phyloP scores from a whole-genome alignment of 2,888 invertebrate genomes.

The Chrysotoxum bicinctum region DNA sequence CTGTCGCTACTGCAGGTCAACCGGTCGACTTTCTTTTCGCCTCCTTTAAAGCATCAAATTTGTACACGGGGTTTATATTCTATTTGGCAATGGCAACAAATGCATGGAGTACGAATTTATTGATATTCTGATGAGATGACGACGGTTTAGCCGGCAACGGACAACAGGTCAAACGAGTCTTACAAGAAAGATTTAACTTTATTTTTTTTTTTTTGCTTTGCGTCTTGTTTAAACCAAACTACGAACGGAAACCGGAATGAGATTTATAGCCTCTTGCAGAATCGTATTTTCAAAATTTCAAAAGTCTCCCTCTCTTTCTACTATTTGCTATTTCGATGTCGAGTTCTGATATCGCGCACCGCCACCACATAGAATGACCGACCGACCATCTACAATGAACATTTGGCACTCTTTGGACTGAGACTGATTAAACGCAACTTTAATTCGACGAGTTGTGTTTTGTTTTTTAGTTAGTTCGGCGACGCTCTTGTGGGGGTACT shows the following conservation, averaged over 20 bases:
- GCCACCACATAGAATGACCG: conserved; percentile 24
- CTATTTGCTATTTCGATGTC: conserved; percentile 7
- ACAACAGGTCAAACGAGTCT: conserved; percentile 57
- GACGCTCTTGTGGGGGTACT: conserved; percentile 5
- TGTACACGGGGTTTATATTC: not conserved
- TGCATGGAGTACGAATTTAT: conserved; percentile 37
- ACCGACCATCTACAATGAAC: conserved; percentile 42
- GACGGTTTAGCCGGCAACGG: conserved; percentile 38
- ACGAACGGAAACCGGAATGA: conserved; percentile 60
- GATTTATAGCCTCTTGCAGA: conserved; percentile 54
- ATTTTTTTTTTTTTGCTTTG: not conserved
- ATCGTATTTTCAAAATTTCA: conserved; percentile 9
- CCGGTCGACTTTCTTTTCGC: conserved; percentile 52
- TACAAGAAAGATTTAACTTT: conserved; percentile 14
- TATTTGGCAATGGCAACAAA: conserved; percentile 37
- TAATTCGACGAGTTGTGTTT: conserved; percentile 33
- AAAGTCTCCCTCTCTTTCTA: conserved; percentile 10
- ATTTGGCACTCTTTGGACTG: conserved; percentile 58
- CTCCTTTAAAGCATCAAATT: not conserved
- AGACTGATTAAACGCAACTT: conserved; percentile 54
- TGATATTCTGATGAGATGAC: conserved; percentile 34
- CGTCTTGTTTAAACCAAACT: not conserved
- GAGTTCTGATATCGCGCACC: conserved; percentile 23
- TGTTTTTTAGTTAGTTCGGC: conserved; percentile 30
- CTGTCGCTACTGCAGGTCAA: conserved; percentile 30